Evolutionary conservation across 2,888 invertebrate genomes (phyloP).

Genomic region (Onthophagus sagittarius): DNA sequence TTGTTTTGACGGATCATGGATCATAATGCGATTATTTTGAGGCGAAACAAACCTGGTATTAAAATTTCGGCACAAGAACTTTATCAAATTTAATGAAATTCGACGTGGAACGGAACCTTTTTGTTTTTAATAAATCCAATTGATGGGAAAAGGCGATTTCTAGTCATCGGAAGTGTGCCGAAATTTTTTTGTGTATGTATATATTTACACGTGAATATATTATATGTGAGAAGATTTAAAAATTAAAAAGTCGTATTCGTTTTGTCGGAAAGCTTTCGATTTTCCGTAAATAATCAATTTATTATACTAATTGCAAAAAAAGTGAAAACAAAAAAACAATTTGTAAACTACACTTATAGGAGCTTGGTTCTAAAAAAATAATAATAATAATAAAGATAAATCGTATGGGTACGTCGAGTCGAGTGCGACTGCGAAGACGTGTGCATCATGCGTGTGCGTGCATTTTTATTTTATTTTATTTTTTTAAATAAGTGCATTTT

Average conservation of each 20-base stretch:
- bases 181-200: neutral
- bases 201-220: constrained; percentile 1
- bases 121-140: too few species aligned
- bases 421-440: neutral
- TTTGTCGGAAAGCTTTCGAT: constrained; percentile 39
- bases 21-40: too few species aligned
- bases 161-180: neutral
- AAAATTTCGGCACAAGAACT: neutral
- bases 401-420: constrained; percentile 33
- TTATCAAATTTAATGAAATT: neutral
- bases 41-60: too few species aligned
- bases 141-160: neutral
- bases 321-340: neutral
- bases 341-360: constrained; percentile 38
- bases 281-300: constrained; percentile 43
- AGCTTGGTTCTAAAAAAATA: constrained; percentile 48
- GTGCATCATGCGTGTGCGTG: neutral
- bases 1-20: neutral
- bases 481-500: neutral
- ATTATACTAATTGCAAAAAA: constrained; percentile 48
- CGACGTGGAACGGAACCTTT: neutral
- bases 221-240: constrained; percentile 34
- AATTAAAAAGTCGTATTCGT: constrained; percentile 33
- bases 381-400: too few species aligned
- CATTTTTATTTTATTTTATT: too few species aligned